Evolutionary conservation across 1,140 invertebrate genomes (phyloP).

Genomic region (Ceratina japonica): DNA sequence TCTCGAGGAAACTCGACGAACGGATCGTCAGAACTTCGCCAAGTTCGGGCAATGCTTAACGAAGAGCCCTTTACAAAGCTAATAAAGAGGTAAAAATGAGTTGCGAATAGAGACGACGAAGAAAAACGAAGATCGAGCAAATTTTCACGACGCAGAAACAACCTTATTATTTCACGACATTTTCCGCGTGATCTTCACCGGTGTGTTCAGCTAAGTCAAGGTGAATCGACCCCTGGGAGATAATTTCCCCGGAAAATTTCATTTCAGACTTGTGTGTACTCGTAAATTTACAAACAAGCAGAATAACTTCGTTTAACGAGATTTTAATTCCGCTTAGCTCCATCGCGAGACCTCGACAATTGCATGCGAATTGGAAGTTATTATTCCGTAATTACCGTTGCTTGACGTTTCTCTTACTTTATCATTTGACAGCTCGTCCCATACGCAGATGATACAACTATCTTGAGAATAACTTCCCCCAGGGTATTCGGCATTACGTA

Average conservation of each 20-base stretch:
- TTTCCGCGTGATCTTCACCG: not conserved
- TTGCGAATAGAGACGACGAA: not conserved
- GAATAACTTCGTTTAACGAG: not conserved
- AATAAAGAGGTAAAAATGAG: not conserved
- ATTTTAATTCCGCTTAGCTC: not conserved
- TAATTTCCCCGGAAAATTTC: not conserved
- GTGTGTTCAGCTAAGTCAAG: slow-evolving; percentile 4
- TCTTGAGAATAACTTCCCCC: not conserved
- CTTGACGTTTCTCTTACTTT: not conserved
- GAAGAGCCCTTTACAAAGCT: not conserved
- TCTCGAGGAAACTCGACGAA: not conserved
- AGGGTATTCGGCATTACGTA: too few relatives aligned
- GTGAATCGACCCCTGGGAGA: not conserved
- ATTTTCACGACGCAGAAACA: not conserved
- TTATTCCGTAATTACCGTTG: not conserved
- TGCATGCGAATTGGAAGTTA: not conserved
- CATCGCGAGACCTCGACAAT: not conserved
- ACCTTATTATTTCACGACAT: not conserved
- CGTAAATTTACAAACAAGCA: not conserved
- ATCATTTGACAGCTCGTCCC: not conserved
- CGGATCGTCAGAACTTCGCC: not conserved
- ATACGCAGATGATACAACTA: not conserved
- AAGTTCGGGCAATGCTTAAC: slow-evolving; percentile 10
- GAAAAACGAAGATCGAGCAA: not conserved
- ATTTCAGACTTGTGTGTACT: not conserved